Base-by-base conservation (phyloP, 2,797 vertebrate genomes). In the Glyptemys insculpta region DNA sequence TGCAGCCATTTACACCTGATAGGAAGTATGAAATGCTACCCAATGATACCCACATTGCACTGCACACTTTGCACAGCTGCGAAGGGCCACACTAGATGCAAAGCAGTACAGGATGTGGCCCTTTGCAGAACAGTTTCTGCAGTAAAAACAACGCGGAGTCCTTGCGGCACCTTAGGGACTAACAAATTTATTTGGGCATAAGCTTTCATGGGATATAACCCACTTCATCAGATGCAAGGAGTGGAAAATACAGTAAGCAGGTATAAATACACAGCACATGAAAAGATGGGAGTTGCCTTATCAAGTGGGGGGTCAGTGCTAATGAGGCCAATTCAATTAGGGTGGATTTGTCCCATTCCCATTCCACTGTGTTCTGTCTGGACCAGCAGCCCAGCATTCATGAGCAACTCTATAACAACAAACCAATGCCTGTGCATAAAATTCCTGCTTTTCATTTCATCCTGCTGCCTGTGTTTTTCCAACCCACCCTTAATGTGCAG, bases 51-150 rank as follows among this genome's bases (percentile, higher is more conserved):
- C 27, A 65, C 5, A 78, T 34, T 37, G n/a, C 59, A 34, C 29
- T 62, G 4, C 56, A 23, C 3, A 34, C 12, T n/a, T 5, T 25
- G 2, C 27, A 80, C 0, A 1, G 74, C 34, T n/a, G 34, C 2
- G 2, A n/a, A 65, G 16, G 34, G 37, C 57, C 50, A 57, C 0
- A 21, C 4, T 57, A 88, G 49, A 92, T 29, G 37, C 2, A 79
- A 52, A 52, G 65, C 65, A 89, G 72, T 12, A 19, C 6, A 79
- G n/a, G 10, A 72, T 23, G n/a, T 5, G 1, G n/a, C 9, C 19
- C 65, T 72, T 37, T 23, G 19, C n/a, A 23, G 65, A 72, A 72
- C 19, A 72, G 9, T 91, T 92, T 72, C 88, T 10, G 14, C 29
- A 53, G 21, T 23, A 12, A 74, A 91, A 87, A 23, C 53, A 54